Evolutionary conservation across 2,797 vertebrate species (phyloP), one percentile per base, ranked within the genome.

Genomic region (Phoeniculus purpureus): DNA sequence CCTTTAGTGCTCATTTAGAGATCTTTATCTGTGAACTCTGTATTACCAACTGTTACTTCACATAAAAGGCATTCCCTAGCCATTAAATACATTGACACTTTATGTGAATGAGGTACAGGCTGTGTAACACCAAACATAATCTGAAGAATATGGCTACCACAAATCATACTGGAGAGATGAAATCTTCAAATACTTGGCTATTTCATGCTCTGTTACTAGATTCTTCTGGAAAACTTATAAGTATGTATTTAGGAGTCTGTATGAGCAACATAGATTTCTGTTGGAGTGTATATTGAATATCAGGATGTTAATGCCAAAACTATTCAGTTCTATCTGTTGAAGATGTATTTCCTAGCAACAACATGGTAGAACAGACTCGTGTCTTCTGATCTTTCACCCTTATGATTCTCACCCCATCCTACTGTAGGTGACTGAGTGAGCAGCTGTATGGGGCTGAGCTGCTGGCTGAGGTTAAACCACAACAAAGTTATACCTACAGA

Each of bases 21-120:
- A 70, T 31, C 77, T 77, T 77, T 50, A 7, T 58, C 31, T 52
- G 25, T 60, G 18, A 77, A 13, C 21, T 83, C 29, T 77, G 2
- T 26, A 29, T 20, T 52, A 25, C 8, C 18, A n/a, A 18, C 29
- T 65, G 34, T 0, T 0, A 25, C 22, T 4, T 80, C n/a, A 52
- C 22, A 73, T 10, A 17, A 56, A 86, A 52, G 20, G 32, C 56
- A 37, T 47, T 68, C 15, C 29, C 15, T 23, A 56, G 14, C 40
- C 22, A 56, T 31, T 45, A 60, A 67, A 67, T 34, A 68, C 7
- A 21, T 3, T 43, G 23, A 50, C 56, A 7, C 6, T 56, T 58
- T 37, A 58, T 52, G 45, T 4, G 12, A 52, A 32, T n/a, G 26
- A 76, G 34, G 10, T 80, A 43, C 11, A 31, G 23, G 3, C 19